phyloP scores from a whole-genome alignment of 1,140 invertebrate species.

The Cryptotermes secundus region DNA sequence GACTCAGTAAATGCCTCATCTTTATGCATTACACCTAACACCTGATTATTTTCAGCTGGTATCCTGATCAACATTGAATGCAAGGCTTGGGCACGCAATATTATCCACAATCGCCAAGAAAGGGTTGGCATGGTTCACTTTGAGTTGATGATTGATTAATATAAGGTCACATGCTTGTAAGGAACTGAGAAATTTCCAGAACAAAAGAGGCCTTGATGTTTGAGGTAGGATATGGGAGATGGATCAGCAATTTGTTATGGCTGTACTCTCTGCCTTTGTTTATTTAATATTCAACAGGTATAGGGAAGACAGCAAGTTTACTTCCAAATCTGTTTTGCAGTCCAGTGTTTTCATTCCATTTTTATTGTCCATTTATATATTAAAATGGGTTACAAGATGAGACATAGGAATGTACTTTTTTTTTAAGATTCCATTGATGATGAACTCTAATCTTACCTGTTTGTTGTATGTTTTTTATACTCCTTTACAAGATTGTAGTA shows the following conservation, averaged over 20 bases:
- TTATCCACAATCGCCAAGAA: constrained; percentile 74
- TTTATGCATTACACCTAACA: background rate
- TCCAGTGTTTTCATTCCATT: background rate
- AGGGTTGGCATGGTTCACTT: constrained; percentile 83
- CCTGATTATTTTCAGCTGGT: constrained; percentile 60
- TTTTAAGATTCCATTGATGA: background rate
- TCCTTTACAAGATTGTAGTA: background rate
- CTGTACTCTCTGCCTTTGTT: background rate
- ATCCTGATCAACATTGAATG: constrained; percentile 88
- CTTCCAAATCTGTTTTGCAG: background rate
- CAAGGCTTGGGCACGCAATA: constrained; percentile 87
- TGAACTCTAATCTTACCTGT: background rate
- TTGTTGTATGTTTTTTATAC: background rate
- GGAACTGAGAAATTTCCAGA: constrained; percentile 18
- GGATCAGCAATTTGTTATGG: background rate
- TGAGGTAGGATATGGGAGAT: background rate
- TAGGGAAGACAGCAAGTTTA: background rate
- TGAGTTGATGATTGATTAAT: constrained; percentile 84
- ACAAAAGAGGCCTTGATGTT: background rate
- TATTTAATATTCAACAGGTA: background rate
- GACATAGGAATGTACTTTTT: background rate
- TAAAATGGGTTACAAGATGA: background rate
- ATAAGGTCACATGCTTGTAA: background rate
- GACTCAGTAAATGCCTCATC: no score
- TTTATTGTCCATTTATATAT: background rate